Evolutionary conservation across 1,140 invertebrate genomes (phyloP).

Genomic region (Cydia strobilella): DNA sequence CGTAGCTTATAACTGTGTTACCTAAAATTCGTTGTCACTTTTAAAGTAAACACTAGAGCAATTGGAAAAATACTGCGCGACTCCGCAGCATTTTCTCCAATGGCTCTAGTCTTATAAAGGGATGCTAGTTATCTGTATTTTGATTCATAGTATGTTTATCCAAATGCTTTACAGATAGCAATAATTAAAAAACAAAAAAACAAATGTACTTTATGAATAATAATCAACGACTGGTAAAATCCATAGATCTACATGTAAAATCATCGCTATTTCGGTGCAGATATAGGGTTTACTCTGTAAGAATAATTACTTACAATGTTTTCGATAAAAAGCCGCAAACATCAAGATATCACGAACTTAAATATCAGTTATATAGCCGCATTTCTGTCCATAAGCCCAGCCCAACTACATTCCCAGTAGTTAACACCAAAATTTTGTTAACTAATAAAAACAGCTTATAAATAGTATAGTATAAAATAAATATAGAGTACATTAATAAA

Average conservation of each 20-base stretch:
- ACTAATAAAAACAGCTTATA: too few relatives aligned
- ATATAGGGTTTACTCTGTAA: neutral
- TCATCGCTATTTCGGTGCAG: neutral
- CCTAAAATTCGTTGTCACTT: slow-evolving; percentile 25
- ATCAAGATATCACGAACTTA: neutral
- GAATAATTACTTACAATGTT: neutral
- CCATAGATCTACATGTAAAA: too few relatives aligned
- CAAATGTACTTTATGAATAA: too few relatives aligned
- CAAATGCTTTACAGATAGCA: too few relatives aligned
- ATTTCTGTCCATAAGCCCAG: neutral
- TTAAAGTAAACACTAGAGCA: slow-evolving; percentile 18
- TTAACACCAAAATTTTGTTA: too few relatives aligned
- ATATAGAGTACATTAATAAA: too few relatives aligned
- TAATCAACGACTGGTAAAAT: too few relatives aligned
- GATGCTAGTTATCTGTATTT: neutral
- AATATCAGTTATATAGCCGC: neutral
- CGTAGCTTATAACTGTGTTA: slow-evolving; percentile 23
- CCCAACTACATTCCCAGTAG: too few relatives aligned
- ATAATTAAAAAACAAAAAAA: too few relatives aligned
- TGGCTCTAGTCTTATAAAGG: too few relatives aligned
- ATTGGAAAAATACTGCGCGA: slow-evolving; percentile 23
- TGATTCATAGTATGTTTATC: neutral
- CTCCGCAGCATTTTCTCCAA: too few relatives aligned
- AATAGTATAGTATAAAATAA: too few relatives aligned
- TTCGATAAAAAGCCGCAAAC: neutral